Conservation (phyloP, 2,113 vertebrate genomes). For the Phrynocephalus versicolor region DNA sequence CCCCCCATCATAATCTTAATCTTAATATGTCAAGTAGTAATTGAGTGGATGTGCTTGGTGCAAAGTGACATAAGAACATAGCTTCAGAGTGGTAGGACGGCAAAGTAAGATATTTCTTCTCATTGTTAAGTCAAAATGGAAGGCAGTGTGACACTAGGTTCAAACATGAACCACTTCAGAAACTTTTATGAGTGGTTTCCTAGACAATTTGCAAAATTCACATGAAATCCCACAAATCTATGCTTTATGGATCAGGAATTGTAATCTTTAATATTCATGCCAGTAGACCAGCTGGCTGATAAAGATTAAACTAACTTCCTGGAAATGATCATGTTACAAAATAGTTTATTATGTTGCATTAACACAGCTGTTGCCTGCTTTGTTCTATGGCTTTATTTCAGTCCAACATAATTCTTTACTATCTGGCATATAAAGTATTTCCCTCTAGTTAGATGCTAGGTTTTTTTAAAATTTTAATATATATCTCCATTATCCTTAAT, state of each 20-base stretch:
- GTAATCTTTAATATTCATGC: not conserved
- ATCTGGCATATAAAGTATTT: not conserved
- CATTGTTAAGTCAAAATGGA: not conserved
- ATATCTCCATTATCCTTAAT: not conserved
- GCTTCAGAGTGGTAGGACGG: not conserved
- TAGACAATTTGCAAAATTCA: not conserved
- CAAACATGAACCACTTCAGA: not conserved
- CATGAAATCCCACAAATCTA: not conserved
- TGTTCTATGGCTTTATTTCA: not conserved
- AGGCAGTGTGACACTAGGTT: not conserved
- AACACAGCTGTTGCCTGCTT: not conserved
- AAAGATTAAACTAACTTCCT: not conserved
- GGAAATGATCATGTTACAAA: not conserved
- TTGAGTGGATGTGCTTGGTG: too few species aligned
- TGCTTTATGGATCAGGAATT: not conserved
- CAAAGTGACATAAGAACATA: too few species aligned
- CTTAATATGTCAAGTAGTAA: too few species aligned
- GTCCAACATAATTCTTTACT: not conserved
- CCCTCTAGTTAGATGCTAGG: not conserved
- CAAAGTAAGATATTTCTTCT: not conserved
- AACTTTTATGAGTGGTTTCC: not conserved
- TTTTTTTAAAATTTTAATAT: too few species aligned
- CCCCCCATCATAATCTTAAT: too few species aligned
- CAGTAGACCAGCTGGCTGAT: not conserved
- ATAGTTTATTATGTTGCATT: not conserved